phyloP scores from a whole-genome alignment of 2,888 invertebrate species.

The Tuberolachnus salignus region DNA sequence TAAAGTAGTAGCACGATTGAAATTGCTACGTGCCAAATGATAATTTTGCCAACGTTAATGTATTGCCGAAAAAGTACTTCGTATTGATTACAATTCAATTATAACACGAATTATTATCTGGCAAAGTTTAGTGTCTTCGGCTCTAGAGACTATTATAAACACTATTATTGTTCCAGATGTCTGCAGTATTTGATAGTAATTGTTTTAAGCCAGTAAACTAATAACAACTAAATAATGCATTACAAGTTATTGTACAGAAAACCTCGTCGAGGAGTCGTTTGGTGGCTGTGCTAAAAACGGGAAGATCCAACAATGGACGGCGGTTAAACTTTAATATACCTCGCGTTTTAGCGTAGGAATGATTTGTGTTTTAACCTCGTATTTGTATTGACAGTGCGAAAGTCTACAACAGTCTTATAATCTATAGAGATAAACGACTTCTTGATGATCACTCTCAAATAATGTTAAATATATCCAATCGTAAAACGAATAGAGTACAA shows the following conservation, averaged over 20 bases:
- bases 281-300: not conserved
- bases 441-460: constrained; percentile 30
- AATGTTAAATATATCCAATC: constrained; percentile 32
- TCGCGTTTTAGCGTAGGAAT: not conserved
- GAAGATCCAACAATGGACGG: not conserved
- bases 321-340: constrained; percentile 6
- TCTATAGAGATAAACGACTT: constrained; percentile 31
- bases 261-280: constrained; percentile 1
- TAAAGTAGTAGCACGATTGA: not conserved
- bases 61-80: not conserved
- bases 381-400: not conserved
- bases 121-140: not conserved
- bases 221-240: not conserved
- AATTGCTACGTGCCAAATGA: not conserved
- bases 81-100: constrained; percentile 6
- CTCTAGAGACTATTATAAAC: not conserved
- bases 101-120: not conserved
- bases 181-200: constrained; percentile 8
- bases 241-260: not conserved
- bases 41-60: not conserved
- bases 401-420: too few species aligned
- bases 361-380: constrained; percentile 23
- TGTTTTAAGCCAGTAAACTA: not conserved
- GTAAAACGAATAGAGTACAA: constrained; percentile 23
- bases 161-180: too few species aligned